Percentiles rank a stretch among this genome's conserved stretches.
Evolutionary conservation across 2,888 invertebrate genomes (phyloP).

Genomic region (Copidosoma aretas): DNA sequence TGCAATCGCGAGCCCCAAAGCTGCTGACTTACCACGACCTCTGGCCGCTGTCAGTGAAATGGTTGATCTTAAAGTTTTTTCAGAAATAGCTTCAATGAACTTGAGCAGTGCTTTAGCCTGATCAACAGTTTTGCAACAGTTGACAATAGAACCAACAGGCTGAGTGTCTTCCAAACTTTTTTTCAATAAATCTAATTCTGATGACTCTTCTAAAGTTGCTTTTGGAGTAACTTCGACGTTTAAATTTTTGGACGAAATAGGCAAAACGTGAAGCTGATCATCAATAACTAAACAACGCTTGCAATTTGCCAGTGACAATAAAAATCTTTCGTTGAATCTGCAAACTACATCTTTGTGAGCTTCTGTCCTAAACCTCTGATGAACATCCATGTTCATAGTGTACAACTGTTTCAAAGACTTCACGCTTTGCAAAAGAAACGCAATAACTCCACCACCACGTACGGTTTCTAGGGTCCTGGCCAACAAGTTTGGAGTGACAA

Average conservation of each 20-base stretch:
- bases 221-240: constrained; percentile 77
- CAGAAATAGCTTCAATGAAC: constrained; percentile 93
- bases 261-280: constrained; percentile 89
- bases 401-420: constrained; percentile 91
- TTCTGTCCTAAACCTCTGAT: constrained; percentile 93
- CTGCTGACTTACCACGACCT: constrained; percentile 98
- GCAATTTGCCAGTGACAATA: constrained; percentile 88
- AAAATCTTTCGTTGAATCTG: constrained; percentile 95
- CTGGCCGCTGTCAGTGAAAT: constrained; percentile 95
- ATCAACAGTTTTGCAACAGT: constrained; percentile 89
- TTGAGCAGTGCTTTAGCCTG: constrained; percentile 91
- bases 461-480: constrained; percentile 98
- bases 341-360: constrained; percentile 90
- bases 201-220: constrained; percentile 43
- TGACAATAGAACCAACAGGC: constrained; percentile 87
- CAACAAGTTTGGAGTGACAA: constrained; percentile 93
- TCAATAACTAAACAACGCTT: constrained; percentile 91
- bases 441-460: constrained; percentile 93
- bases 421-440: constrained; percentile 85
- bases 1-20: constrained; percentile 90
- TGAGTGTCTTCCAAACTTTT: constrained; percentile 87
- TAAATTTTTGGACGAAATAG: constrained; percentile 87
- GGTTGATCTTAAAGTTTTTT: constrained; percentile 86
- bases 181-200: constrained; percentile 78
- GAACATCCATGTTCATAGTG: constrained; percentile 98